Percentiles rank a stretch among this genome's conserved stretches.
Conservation (phyloP, 2,797 vertebrate species). For the Somateria mollissima region DNA sequence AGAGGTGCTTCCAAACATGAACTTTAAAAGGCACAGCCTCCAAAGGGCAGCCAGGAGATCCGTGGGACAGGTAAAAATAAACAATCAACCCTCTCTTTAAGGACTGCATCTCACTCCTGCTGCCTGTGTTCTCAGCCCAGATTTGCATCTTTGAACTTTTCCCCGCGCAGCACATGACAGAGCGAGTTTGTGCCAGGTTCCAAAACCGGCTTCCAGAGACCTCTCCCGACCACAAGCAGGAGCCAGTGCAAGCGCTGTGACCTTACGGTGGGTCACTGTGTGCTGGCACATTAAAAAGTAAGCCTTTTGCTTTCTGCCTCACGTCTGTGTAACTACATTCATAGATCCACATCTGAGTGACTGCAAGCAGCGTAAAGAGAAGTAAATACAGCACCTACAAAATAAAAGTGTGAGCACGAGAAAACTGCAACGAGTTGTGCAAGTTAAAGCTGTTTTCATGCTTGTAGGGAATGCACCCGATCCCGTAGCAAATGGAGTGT, state of each 20-base stretch:
- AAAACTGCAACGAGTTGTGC: background rate
- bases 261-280: background rate
- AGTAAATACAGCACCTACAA: background rate
- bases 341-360: background rate
- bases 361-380: background rate
- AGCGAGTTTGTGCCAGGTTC: background rate
- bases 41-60: background rate
- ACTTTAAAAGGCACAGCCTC: background rate
- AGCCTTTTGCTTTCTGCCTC: background rate
- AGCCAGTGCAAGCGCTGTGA: background rate
- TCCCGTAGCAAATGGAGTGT: background rate
- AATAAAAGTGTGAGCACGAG: background rate
- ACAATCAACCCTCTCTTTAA: background rate
- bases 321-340: background rate
- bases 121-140: background rate
- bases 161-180: background rate
- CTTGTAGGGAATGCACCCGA: background rate
- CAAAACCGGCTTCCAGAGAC: conserved; percentile 14
- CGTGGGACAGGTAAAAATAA: background rate
- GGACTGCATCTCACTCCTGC: background rate
- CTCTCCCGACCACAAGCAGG: background rate
- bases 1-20: background rate
- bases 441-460: background rate
- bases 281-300: background rate
- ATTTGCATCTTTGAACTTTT: conserved; percentile 20